phyloP scores from a whole-genome alignment of 2,797 vertebrate species.

The Karalla daura region DNA sequence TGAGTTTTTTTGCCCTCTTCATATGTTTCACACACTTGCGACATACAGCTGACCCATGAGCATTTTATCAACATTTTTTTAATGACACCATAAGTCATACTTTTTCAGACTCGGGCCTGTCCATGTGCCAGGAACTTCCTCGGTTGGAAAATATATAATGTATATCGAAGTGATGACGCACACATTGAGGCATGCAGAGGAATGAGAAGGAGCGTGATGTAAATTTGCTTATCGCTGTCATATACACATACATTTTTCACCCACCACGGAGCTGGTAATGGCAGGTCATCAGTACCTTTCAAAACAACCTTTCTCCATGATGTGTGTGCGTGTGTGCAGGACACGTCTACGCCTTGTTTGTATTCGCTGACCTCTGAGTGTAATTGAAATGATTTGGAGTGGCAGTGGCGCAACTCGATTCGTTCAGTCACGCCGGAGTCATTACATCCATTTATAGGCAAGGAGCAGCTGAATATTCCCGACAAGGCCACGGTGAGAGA shows the following conservation, averaged over 20 bases:
- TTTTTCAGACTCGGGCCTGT: no score
- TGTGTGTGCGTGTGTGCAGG: conserved; percentile 2
- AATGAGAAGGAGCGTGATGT: neutral
- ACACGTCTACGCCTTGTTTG: conserved; percentile 22
- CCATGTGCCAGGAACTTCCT: no score
- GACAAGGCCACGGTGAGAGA: conserved; percentile 20
- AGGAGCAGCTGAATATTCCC: conserved; percentile 43
- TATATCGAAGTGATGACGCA: no score
- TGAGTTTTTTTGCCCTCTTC: no score
- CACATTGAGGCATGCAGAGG: no score
- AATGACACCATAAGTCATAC: no score
- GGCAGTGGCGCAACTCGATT: conserved; percentile 38
- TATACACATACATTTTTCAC: conserved; percentile 9
- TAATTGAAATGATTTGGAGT: conserved; percentile 61
- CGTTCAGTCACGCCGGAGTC: conserved; percentile 39
- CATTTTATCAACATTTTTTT: no score
- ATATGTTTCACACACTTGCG: no score
- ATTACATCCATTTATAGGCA: conserved; percentile 52
- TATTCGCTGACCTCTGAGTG: conserved; percentile 55
- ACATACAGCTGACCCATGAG: no score
- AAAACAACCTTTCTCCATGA: conserved; percentile 30
- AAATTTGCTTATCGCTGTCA: neutral
- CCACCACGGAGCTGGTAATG: conserved; percentile 13
- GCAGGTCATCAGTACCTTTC: conserved; percentile 21
- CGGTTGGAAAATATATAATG: no score